These are phyloP conservation scores for Gymnogyps californianus DNA, from an alignment of 2,113 vertebrate species.

Conservation along the genomic window DNA sequence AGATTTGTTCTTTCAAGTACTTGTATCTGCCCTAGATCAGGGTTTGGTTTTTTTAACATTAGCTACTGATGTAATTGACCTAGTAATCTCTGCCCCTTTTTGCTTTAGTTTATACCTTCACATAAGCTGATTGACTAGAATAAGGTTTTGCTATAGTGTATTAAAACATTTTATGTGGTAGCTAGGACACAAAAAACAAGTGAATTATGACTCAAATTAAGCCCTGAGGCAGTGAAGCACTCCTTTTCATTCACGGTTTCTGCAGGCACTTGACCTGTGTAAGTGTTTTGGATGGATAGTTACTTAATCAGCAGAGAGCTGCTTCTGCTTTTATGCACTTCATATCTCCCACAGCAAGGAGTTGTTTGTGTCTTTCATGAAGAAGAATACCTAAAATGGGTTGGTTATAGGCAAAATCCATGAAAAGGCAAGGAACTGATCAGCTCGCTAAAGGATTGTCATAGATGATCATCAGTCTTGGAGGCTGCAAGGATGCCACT, in stretches of 20 bases:
- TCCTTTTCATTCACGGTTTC: neutral
- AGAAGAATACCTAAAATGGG: neutral
- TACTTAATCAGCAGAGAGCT: neutral
- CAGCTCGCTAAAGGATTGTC: neutral
- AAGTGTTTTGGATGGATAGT: neutral
- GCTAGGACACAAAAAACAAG: neutral
- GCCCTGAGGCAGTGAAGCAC: neutral
- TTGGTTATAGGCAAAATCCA: neutral
- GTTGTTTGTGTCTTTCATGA: neutral
- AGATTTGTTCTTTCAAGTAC: neutral
- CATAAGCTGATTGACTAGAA: neutral
- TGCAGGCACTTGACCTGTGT: neutral
- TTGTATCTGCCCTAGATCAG: neutral
- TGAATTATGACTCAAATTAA: neutral
- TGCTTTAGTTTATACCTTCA: neutral
- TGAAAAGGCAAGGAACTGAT: neutral
- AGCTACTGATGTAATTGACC: neutral
- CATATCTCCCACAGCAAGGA: neutral
- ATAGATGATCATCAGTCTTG: neutral
- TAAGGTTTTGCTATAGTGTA: neutral
- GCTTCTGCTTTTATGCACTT: neutral
- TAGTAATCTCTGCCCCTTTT: neutral
- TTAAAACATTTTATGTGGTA: neutral
- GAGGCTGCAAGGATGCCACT: neutral
- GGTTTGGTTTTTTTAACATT: neutral